Conservation (phyloP, 2,797 vertebrate genomes). For the Phrynocephalus guinanensis region DNA sequence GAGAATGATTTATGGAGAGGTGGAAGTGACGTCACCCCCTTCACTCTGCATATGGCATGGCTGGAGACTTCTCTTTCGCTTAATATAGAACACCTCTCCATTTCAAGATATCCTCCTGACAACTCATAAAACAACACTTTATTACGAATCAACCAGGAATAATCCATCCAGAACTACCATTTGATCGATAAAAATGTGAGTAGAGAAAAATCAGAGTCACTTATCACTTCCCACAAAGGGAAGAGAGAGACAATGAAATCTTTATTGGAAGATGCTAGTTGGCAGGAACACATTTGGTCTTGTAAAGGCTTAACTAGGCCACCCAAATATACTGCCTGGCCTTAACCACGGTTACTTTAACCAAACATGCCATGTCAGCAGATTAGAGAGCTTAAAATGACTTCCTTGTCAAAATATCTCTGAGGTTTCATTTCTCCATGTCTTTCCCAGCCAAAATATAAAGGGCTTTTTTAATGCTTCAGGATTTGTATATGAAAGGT, state of each 20-base stretch:
- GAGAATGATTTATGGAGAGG: constrained; percentile 61
- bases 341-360: constrained; percentile 59
- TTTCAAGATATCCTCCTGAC: constrained; percentile 59
- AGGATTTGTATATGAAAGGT: constrained; percentile 29
- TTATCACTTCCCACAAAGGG: constrained; percentile 67
- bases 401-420: constrained; percentile 55
- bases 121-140: constrained; percentile 74
- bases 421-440: constrained; percentile 44
- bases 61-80: constrained; percentile 9
- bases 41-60: constrained; percentile 51
- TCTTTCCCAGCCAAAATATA: background rate
- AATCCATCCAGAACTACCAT: constrained; percentile 75
- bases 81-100: constrained; percentile 48
- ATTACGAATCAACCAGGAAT: constrained; percentile 75
- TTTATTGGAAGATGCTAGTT: constrained; percentile 70
- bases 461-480: background rate
- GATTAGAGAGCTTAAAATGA: constrained; percentile 55
- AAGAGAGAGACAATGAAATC: constrained; percentile 75
- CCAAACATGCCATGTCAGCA: constrained; percentile 60
- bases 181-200: constrained; percentile 75
- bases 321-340: constrained; percentile 64
- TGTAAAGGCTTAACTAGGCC: constrained; percentile 67
- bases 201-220: constrained; percentile 75
- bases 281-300: constrained; percentile 74
- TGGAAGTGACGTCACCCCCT: constrained; percentile 52